Conservation (phyloP, 2,113 vertebrate genomes). For the Lasiurus borealis region DNA sequence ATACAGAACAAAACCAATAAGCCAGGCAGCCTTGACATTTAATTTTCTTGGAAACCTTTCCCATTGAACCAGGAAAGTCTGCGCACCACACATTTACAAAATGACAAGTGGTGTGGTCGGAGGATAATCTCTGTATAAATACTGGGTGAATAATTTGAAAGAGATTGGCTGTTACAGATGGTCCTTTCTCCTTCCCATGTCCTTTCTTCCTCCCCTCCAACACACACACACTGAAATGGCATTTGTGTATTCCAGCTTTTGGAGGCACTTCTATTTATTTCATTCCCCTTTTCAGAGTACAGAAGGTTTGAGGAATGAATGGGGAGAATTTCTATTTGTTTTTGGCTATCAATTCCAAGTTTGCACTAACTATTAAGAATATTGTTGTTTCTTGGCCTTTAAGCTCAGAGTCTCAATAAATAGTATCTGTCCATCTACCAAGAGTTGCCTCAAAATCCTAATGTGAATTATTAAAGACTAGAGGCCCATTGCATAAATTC, state of each 20-base stretch:
- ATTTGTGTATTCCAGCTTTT: conserved; percentile 12
- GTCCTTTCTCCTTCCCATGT: conserved; percentile 18
- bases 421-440: background rate
- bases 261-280: conserved; percentile 1
- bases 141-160: conserved; percentile 67
- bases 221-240: background rate
- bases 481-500: no score
- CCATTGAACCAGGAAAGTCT: conserved; percentile 73
- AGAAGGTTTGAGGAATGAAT: conserved; percentile 1
- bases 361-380: conserved; percentile 40
- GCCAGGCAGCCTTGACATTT: conserved; percentile 81
- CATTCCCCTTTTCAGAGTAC: background rate
- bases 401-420: background rate
- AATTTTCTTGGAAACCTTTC: conserved; percentile 85
- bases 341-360: conserved; percentile 47
- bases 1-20: conserved; percentile 85
- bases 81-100: conserved; percentile 72
- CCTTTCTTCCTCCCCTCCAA: background rate
- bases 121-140: conserved; percentile 36
- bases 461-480: background rate
- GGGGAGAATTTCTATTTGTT: background rate
- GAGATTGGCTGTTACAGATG: background rate
- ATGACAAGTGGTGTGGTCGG: conserved; percentile 71
- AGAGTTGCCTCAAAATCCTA: conserved; percentile 8
- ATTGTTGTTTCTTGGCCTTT: conserved; percentile 30